These are phyloP conservation scores for Coracias cyanogaster DNA, from an alignment of 2,797 vertebrate genomes.

Conservation along the genomic window DNA sequence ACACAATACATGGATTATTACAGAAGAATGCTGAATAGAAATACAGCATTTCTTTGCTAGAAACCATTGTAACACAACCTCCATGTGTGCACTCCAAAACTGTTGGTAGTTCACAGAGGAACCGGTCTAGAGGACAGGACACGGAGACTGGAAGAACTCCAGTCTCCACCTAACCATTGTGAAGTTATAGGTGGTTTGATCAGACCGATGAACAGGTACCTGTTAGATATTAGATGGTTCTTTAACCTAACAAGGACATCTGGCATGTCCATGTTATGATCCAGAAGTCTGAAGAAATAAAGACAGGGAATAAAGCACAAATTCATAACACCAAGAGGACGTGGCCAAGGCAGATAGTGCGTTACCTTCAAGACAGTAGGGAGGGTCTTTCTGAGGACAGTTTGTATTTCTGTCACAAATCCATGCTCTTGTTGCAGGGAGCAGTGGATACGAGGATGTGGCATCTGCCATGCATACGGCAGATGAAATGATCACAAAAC, in stretches of 20 bases:
- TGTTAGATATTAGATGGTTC: neutral
- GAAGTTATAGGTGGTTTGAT: neutral
- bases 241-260: neutral
- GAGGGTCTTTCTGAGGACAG: neutral
- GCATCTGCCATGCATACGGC: neutral
- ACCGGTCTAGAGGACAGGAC: neutral
- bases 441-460: neutral
- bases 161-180: fast-evolving
- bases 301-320: neutral
- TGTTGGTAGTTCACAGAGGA: neutral
- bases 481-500: neutral
- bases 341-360: neutral
- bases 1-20: neutral
- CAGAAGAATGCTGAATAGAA: neutral
- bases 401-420: neutral
- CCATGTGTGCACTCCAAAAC: neutral
- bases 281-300: neutral
- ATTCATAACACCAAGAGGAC: neutral
- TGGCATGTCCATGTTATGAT: neutral
- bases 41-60: neutral
- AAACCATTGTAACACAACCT: neutral
- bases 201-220: neutral
- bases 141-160: neutral
- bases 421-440: neutral
- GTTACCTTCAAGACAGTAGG: neutral